phyloP scores from a whole-genome alignment of 2,113 vertebrate genomes.

The Phoenicopterus ruber region DNA sequence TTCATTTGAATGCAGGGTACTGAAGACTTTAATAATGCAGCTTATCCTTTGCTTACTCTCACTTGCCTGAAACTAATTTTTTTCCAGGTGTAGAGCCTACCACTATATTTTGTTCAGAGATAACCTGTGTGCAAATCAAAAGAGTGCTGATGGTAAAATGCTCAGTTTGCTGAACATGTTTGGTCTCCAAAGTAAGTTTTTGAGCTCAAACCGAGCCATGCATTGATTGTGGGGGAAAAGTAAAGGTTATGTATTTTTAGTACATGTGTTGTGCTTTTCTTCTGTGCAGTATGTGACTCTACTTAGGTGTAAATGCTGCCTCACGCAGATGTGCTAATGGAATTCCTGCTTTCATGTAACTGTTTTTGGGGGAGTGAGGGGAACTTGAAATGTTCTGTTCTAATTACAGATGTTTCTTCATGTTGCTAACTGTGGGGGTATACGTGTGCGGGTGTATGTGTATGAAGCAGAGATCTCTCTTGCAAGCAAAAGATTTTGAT shows the following conservation, averaged over 20 bases:
- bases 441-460: accelerated
- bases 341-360: not conserved
- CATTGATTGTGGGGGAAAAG: not conserved
- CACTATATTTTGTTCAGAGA: not conserved
- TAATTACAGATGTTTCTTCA: not conserved
- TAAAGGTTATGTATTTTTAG: not conserved
- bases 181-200: not conserved
- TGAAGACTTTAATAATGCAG: not conserved
- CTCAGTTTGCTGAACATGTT: not conserved
- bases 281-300: not conserved
- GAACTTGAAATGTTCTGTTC: not conserved
- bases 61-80: not conserved
- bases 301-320: not conserved
- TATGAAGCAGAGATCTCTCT: not conserved
- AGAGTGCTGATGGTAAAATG: not conserved
- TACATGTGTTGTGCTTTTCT: not conserved
- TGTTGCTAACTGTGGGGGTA: not conserved
- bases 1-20: not conserved
- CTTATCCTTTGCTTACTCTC: not conserved
- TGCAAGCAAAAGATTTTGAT: not conserved
- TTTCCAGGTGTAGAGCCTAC: not conserved
- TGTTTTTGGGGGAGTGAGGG: not conserved
- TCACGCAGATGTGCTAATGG: not conserved
- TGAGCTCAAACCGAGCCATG: not conserved
- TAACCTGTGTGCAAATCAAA: not conserved